These are phyloP conservation scores for Climacteris rufus DNA, from an alignment of 2,113 vertebrate species.

Conservation along the genomic window DNA sequence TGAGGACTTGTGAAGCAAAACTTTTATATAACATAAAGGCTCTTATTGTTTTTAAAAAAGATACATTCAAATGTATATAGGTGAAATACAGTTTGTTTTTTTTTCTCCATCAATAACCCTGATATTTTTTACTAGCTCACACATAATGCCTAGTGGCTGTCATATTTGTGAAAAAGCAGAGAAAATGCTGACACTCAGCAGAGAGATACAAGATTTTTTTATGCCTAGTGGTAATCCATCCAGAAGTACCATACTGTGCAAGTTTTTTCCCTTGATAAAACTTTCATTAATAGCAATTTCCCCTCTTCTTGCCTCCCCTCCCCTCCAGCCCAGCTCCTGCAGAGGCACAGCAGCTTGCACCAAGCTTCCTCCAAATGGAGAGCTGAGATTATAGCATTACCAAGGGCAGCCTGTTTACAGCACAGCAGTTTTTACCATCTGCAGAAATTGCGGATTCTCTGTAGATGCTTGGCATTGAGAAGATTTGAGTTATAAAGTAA, in stretches of 20 bases:
- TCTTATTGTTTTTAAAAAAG: not conserved
- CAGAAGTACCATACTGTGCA: not conserved
- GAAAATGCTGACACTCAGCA: not conserved
- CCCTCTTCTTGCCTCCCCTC: not conserved
- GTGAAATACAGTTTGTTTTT: not conserved
- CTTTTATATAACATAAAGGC: not conserved
- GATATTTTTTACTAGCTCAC: not conserved
- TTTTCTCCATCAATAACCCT: not conserved
- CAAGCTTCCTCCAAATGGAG: not conserved
- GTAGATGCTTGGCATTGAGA: not conserved
- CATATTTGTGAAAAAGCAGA: not conserved
- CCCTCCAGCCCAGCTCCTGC: not conserved
- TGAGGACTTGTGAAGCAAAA: not conserved
- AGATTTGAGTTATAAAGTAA: not conserved
- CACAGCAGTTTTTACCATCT: not conserved
- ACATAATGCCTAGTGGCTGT: not conserved
- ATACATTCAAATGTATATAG: not conserved
- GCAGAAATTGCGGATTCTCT: not conserved
- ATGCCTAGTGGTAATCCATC: not conserved
- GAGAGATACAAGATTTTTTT: not conserved
- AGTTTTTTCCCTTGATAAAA: constrained; percentile 4
- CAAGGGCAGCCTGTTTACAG: not conserved
- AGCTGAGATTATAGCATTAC: not conserved
- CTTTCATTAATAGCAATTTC: not conserved
- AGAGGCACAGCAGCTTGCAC: not conserved